phyloP scores from a whole-genome alignment of 2,797 vertebrate species.

The Sitta carolinensis region DNA sequence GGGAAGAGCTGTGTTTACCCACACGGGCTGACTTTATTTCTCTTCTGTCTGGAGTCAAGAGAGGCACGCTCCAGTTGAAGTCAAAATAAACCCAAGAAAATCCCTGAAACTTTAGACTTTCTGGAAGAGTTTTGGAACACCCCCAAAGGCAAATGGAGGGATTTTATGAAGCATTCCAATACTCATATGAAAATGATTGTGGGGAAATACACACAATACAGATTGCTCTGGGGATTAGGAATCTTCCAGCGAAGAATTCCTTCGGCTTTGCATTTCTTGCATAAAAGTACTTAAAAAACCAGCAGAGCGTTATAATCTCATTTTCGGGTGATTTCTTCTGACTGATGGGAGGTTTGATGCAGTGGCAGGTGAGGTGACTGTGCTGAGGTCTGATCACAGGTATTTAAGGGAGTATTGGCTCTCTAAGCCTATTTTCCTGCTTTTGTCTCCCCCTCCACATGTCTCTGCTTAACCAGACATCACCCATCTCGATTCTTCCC shows the following conservation, averaged over 20 bases:
- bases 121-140: constrained; percentile 45
- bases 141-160: constrained; percentile 12
- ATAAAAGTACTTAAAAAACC: not conserved
- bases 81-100: constrained; percentile 35
- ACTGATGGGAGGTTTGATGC: not conserved
- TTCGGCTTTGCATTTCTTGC: constrained; percentile 18
- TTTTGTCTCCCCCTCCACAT: not conserved
- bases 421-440: not conserved
- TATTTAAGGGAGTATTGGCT: not conserved
- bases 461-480: not conserved
- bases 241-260: constrained; percentile 43
- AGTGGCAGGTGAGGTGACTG: constrained; percentile 13
- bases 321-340: not conserved
- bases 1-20: not conserved
- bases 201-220: constrained; percentile 18
- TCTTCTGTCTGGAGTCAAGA: not conserved
- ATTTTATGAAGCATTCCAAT: constrained; percentile 2
- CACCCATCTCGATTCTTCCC: not conserved
- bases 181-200: constrained; percentile 49
- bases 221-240: not conserved
- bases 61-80: constrained; percentile 20
- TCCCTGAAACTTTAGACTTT: constrained; percentile 19
- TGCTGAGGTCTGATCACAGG: not conserved
- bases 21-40: not conserved
- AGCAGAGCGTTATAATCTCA: not conserved